Base-by-base conservation (phyloP, 1,140 invertebrate genomes). In the Phymastichus coffea region DNA sequence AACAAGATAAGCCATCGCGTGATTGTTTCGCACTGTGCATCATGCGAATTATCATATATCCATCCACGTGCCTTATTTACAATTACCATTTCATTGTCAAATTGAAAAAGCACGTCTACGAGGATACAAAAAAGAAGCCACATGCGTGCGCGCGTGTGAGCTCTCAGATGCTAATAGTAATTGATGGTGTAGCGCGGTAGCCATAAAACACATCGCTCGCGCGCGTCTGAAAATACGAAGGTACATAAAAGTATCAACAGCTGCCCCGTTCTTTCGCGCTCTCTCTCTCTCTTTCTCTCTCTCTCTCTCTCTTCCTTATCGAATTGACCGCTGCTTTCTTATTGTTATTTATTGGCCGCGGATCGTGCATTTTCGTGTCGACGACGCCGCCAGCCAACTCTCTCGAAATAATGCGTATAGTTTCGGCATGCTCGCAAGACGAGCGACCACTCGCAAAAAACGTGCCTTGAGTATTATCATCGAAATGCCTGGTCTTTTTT, bases 131-230 rank as follows among this genome's bases (percentile, higher is more conserved):
- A 43, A 30, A 20, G 41, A 47, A 44, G 33, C 37, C 30, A 53
- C 17, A 22, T 19, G 17, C 7, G 23, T 35, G 43, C 15, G 49
- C 51, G 48, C 48, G 48, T 60, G 57, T 33, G 51, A 53, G 30
- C 48, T 38, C 43, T 53, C 41, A 60, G 49, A 46, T 54, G 51
- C 52, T 60, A 60, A 60, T 60, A 20, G 57, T 48, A 60, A 60
- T 60, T 60, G 57, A 60, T 60, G 43, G 43, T 7, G 22, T 9
- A 12, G 57, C 3, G 23, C 6, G 44, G 17, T 30, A 23, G 33
- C 57, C 33, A 33, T 52, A 54, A 47, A 53, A 54, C 28, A 54
- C 30, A 15, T 23, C 17, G 41, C n/a, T 17, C 49, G 28, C 9
- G 10, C 15, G 17, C 20, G 25, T 23, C 38, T 44, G 48, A 28